Conservation (phyloP, 2,888 invertebrate genomes). For the Crepidodera aurea region DNA sequence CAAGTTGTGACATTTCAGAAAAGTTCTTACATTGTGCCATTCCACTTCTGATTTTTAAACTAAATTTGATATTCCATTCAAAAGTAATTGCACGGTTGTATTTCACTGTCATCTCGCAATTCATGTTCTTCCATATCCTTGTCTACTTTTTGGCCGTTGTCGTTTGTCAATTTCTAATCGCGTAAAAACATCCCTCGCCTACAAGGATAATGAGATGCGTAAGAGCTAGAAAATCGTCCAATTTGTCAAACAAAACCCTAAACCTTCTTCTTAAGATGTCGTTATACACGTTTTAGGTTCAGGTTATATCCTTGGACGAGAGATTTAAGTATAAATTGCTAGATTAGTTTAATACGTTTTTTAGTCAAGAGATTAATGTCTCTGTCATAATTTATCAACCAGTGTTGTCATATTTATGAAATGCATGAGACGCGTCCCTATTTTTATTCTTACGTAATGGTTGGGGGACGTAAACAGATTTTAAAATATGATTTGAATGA, state of each 20-base stretch:
- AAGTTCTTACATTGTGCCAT: no score
- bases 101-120: conserved; percentile 20
- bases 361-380: conserved; percentile 34
- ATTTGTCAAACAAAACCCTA: conserved; percentile 51
- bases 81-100: conserved; percentile 5
- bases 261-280: conserved; percentile 52
- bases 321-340: conserved; percentile 46
- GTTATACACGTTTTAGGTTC: conserved; percentile 46
- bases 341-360: conserved; percentile 48
- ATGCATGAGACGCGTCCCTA: no score
- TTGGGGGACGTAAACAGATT: background rate
- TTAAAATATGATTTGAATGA: no score
- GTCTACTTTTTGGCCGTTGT: conserved; percentile 25
- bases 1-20: no score
- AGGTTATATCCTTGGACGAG: conserved; percentile 24
- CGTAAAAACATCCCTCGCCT: conserved; percentile 26
- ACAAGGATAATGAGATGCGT: conserved; percentile 38
- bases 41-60: background rate
- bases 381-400: background rate
- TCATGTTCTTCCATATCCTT: conserved; percentile 23
- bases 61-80: background rate
- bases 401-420: conserved; percentile 1
- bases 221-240: conserved; percentile 48
- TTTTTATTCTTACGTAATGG: no score
- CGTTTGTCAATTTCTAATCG: conserved; percentile 37